A percentile compares a stretch with the other conserved stretches of the same genome.
Evolutionary conservation across 30 jellyfish, hydroid and myxozoan genomes (phyloP).

Genomic region (Aurelia sp.): DNA sequence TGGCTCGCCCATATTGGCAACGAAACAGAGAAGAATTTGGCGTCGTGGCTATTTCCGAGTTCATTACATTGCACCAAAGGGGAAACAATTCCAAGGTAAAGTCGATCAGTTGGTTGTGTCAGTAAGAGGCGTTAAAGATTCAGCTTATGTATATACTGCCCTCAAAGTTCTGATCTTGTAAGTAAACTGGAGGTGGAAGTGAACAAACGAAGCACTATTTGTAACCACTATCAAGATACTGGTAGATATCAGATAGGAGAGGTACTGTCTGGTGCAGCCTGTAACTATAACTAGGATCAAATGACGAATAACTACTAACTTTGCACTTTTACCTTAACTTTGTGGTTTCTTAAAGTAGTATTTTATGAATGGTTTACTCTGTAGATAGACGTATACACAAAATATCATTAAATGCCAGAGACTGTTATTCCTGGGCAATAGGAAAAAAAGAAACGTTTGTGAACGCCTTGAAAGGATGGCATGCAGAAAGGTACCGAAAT

Average conservation of each 20-base stretch:
- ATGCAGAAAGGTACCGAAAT: no score
- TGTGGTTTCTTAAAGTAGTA: no score
- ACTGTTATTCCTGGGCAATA: no score
- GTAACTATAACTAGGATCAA: no score
- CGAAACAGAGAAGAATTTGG: slow-evolving; percentile 54
- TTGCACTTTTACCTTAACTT: no score
- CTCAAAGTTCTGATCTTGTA: slow-evolving; percentile 71
- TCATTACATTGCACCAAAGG: slow-evolving; percentile 70
- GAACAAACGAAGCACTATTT: slow-evolving; percentile 7
- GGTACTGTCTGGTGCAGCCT: slow-evolving; percentile 5
- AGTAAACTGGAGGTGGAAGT: not conserved
- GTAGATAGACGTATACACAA: no score
- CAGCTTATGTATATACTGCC: slow-evolving; percentile 52
- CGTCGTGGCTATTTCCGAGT: slow-evolving; percentile 71
- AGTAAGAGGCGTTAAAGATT: slow-evolving; percentile 54
- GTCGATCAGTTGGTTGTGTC: slow-evolving; percentile 69
- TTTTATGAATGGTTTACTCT: no score
- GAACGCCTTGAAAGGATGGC: no score
- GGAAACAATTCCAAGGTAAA: slow-evolving; percentile 35
- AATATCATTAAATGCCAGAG: no score
- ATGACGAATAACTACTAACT: no score
- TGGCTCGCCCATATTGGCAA: slow-evolving; percentile 59
- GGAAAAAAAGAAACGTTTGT: no score
- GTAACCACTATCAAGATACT: slow-evolving; percentile 17
- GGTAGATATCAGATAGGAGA: not conserved